Conservation (phyloP, 2,113 vertebrate genomes). For the Odontesthes bonariensis region DNA sequence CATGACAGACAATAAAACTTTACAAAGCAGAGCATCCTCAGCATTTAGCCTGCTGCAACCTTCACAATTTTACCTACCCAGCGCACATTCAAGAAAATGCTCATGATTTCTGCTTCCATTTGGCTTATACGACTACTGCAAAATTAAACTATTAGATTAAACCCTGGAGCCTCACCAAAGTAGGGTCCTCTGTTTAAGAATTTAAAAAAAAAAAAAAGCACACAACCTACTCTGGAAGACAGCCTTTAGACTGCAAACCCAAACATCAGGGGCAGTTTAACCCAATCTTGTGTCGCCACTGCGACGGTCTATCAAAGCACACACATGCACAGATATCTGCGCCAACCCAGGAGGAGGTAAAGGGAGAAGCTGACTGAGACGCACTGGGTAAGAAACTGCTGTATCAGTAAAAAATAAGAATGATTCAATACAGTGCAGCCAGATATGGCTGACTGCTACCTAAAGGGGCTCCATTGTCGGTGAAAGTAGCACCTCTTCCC, state of each 20-base stretch:
- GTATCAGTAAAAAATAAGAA: constrained; percentile 45
- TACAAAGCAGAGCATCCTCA: constrained; percentile 64
- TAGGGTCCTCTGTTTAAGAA: constrained; percentile 63
- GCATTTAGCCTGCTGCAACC: constrained; percentile 53
- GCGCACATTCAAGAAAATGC: constrained; percentile 62
- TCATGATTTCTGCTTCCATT: constrained; percentile 74
- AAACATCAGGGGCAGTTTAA: constrained; percentile 61
- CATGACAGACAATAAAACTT: constrained; percentile 68
- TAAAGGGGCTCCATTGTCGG: constrained; percentile 49
- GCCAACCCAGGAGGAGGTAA: constrained; percentile 44
- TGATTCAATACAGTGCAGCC: constrained; percentile 39
- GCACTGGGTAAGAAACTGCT: constrained; percentile 55
- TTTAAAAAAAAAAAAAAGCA: constrained; percentile 67
- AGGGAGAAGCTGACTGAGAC: constrained; percentile 66
- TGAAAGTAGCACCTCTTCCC: constrained; percentile 69
- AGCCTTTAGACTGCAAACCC: constrained; percentile 53
- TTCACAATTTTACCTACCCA: constrained; percentile 55
- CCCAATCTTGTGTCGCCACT: constrained; percentile 57
- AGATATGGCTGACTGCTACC: constrained; percentile 66
- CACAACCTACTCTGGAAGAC: constrained; percentile 74
- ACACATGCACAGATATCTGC: constrained; percentile 58
- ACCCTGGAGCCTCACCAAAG: constrained; percentile 59
- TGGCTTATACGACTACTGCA: constrained; percentile 70
- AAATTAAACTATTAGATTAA: constrained; percentile 66
- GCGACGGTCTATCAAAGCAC: constrained; percentile 75